Evolutionary conservation across 2,797 vertebrate genomes (phyloP).

Genomic region (Pangasius mekongensis): DNA sequence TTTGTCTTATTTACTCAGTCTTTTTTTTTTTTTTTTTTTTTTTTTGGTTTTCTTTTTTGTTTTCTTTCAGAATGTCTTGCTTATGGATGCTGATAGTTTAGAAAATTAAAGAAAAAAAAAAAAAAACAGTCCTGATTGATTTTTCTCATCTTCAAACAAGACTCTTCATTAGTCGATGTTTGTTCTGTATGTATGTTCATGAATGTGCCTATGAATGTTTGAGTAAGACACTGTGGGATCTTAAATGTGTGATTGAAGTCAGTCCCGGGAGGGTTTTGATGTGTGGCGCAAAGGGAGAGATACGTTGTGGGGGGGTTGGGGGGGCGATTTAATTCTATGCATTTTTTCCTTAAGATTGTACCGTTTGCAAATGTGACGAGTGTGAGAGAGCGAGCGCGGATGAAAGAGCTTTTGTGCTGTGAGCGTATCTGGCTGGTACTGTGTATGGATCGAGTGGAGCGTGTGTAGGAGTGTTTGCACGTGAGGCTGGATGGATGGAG

Average conservation of each 20-base stretch:
- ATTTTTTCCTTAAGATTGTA: slow-evolving; percentile 46
- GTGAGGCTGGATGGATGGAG: slow-evolving; percentile 52
- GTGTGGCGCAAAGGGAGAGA: slow-evolving; percentile 12
- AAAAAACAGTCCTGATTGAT: slow-evolving; percentile 66
- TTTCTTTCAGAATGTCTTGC: slow-evolving; percentile 77
- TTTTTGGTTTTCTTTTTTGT: slow-evolving; percentile 50
- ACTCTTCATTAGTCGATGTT: slow-evolving; percentile 70
- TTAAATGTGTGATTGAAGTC: slow-evolving; percentile 52
- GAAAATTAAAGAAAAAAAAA: slow-evolving; percentile 57
- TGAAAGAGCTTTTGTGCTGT: slow-evolving; percentile 40
- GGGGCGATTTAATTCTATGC: slow-evolving; percentile 38
- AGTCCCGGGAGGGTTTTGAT: slow-evolving; percentile 42
- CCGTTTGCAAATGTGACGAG: slow-evolving; percentile 31
- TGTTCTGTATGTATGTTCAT: slow-evolving; percentile 61
- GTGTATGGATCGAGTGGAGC: slow-evolving; percentile 34
- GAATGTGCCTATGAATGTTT: slow-evolving; percentile 47
- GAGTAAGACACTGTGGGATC: slow-evolving; percentile 46
- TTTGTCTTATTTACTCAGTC: slow-evolving; percentile 84
- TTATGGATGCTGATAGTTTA: slow-evolving; percentile 77
- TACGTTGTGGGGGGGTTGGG: no score
- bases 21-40: slow-evolving; percentile 58
- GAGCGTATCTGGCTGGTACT: slow-evolving; percentile 46
- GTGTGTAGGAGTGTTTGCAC: slow-evolving; percentile 50
- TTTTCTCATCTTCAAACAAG: slow-evolving; percentile 48
- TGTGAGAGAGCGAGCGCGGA: slow-evolving; percentile 4